These are phyloP conservation scores for Scomber colias DNA, from an alignment of 2,113 vertebrate genomes.

Conservation along the genomic window DNA sequence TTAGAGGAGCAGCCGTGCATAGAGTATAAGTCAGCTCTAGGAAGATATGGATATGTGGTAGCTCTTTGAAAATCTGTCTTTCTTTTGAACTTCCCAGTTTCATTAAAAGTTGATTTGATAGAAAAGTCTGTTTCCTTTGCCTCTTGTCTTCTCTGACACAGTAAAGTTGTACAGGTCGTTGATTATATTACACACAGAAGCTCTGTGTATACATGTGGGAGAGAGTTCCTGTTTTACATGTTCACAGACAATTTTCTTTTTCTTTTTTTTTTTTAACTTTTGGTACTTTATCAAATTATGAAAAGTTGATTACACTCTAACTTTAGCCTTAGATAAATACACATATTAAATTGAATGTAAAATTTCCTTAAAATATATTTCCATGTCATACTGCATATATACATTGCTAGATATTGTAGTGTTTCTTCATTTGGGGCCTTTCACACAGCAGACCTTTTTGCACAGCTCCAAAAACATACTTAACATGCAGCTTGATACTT, in stretches of 20 bases:
- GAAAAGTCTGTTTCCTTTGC: conserved; percentile 4
- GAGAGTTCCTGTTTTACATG: background rate
- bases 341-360: background rate
- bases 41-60: conserved; percentile 40
- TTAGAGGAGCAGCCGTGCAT: conserved; percentile 47
- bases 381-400: background rate
- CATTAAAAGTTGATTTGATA: conserved; percentile 65
- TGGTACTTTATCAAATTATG: background rate
- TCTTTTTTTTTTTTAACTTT: background rate
- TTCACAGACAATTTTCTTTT: background rate
- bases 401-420: background rate
- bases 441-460: background rate
- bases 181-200: background rate
- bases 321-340: background rate
- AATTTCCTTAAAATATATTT: background rate
- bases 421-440: background rate
- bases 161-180: background rate
- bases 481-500: background rate
- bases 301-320: background rate
- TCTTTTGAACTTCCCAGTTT: conserved; percentile 55
- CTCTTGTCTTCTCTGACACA: background rate
- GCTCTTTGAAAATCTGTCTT: conserved; percentile 47
- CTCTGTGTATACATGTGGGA: background rate
- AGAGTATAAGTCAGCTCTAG: conserved; percentile 30
- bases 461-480: background rate